A percentile compares a stretch with the other conserved stretches of the same genome.
phyloP scores from a whole-genome alignment of 2,113 vertebrate genomes.

The Cinclus mexicanus region DNA sequence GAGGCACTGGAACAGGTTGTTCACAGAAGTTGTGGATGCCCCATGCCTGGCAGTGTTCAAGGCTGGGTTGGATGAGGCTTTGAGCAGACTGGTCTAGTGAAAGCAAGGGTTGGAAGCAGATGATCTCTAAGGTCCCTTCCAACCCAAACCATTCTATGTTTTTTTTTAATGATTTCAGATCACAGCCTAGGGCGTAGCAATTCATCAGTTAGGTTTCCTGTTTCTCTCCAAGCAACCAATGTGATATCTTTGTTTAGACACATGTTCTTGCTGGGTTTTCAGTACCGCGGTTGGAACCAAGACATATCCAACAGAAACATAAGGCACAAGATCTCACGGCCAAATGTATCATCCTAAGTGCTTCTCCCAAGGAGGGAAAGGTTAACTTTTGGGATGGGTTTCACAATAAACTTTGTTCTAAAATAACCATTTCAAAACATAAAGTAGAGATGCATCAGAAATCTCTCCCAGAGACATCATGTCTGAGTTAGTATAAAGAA shows the following conservation, averaged over 20 bases:
- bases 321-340: neutral
- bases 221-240: neutral
- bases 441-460: neutral
- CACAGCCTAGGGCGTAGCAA: neutral
- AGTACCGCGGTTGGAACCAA: neutral
- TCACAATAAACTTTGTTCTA: neutral
- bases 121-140: neutral
- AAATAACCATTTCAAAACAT: neutral
- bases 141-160: neutral
- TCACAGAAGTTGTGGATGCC: neutral
- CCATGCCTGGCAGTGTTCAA: neutral
- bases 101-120: fast-evolving
- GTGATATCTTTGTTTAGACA: neutral
- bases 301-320: neutral
- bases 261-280: neutral
- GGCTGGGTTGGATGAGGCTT: neutral
- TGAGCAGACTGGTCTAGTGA: neutral
- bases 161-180: neutral
- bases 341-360: neutral
- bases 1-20: neutral
- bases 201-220: neutral
- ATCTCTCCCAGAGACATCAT: neutral
- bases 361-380: neutral
- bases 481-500: neutral
- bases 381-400: neutral